phyloP scores from a whole-genome alignment of 2,888 invertebrate genomes.

The Platycheirus albimanus region DNA sequence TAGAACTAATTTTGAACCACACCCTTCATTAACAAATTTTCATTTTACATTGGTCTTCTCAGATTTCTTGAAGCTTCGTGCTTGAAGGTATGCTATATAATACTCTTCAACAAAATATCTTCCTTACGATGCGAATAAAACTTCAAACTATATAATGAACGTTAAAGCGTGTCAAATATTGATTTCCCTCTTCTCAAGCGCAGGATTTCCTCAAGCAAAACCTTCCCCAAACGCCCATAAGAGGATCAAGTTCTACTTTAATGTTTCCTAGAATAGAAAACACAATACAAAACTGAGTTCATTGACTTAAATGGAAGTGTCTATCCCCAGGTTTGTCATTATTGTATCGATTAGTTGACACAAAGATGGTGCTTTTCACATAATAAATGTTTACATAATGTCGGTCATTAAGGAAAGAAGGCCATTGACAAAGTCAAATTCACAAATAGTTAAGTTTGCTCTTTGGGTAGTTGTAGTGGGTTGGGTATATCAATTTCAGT shows the following conservation, averaged over 20 bases:
- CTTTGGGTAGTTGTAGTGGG: too few relatives aligned
- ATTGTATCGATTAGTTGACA: conserved; percentile 60
- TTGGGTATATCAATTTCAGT: conserved; percentile 9
- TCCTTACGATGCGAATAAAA: background rate
- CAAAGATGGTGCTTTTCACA: conserved; percentile 49
- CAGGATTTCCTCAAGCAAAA: conserved; percentile 14
- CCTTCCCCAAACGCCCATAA: background rate
- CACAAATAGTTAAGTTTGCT: conserved; percentile 19
- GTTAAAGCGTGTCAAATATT: conserved; percentile 30
- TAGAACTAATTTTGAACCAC: too few relatives aligned
- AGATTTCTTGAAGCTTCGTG: too few relatives aligned
- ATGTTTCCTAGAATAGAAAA: conserved; percentile 5
- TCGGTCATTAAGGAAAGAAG: conserved; percentile 31
- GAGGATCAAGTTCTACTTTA: conserved; percentile 21
- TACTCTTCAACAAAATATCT: background rate
- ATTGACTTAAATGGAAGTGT: conserved; percentile 4
- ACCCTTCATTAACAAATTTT: too few relatives aligned
- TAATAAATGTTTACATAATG: conserved; percentile 46
- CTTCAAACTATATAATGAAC: conserved; percentile 4
- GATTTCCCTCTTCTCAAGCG: conserved; percentile 17
- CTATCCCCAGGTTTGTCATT: conserved; percentile 29
- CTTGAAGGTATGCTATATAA: too few relatives aligned
- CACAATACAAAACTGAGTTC: conserved; percentile 2
- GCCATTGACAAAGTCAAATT: conserved; percentile 28
- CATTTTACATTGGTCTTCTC: too few relatives aligned